Percentiles rank a stretch among this genome's conserved stretches.
Conservation (phyloP, 1,140 invertebrate species). For the Calycopis cecrops region DNA sequence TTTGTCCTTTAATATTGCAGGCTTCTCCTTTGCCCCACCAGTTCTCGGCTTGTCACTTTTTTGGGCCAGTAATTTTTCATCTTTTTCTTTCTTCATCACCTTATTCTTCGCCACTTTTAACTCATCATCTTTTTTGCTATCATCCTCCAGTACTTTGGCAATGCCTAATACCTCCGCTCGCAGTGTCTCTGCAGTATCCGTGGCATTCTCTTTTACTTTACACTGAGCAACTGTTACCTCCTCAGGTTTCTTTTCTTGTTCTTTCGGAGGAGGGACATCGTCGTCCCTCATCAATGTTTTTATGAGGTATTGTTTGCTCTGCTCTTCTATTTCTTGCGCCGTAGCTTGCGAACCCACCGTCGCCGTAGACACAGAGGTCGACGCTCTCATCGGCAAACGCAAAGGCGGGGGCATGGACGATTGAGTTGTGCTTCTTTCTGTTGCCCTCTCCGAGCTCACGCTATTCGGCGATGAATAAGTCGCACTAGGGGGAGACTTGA, state of each 20-base stretch:
- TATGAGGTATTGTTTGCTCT: conserved; percentile 67
- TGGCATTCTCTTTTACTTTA: conserved; percentile 45
- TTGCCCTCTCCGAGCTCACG: conserved; percentile 27
- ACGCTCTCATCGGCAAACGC: conserved; percentile 45
- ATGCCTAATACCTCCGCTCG: conserved; percentile 55
- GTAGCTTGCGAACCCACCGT: conserved; percentile 61
- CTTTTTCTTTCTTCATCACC: conserved; percentile 57
- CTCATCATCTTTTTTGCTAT: conserved; percentile 46
- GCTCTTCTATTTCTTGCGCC: conserved; percentile 62
- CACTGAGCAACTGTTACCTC: conserved; percentile 58
- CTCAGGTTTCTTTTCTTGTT: conserved; percentile 54
- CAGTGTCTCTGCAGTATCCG: conserved; percentile 22
- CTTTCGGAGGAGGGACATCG: conserved; percentile 52
- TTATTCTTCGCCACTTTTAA: conserved; percentile 60
- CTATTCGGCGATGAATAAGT: conserved; percentile 32
- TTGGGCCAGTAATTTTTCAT: conserved; percentile 48
- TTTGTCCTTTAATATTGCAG: conserved; percentile 56
- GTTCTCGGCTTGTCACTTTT: conserved; percentile 57
- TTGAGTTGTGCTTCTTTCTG: conserved; percentile 25
- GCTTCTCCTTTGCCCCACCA: conserved; percentile 58
- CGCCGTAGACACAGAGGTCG: conserved; percentile 47
- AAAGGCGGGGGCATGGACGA: conserved; percentile 55
- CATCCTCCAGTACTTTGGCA: conserved; percentile 49
- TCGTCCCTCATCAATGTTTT: conserved; percentile 69
- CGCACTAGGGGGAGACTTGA: conserved; percentile 45